Evolutionary conservation across 2,113 vertebrate genomes (phyloP).

Genomic region (Boulengeromyrus knoepffleri): DNA sequence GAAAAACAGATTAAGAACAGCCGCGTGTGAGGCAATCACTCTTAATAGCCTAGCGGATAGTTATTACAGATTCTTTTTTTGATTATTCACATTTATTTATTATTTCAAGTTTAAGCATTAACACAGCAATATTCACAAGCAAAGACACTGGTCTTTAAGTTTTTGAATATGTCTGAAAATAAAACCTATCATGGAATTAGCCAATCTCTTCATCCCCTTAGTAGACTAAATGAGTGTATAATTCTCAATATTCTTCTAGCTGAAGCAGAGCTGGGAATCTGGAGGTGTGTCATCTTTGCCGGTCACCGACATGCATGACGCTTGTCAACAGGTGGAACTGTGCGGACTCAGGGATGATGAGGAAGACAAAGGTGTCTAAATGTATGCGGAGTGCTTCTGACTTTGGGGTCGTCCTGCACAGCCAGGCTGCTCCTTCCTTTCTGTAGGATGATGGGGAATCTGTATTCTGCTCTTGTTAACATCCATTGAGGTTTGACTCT

Average conservation of each 20-base stretch:
- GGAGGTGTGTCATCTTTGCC: neutral
- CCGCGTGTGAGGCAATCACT: neutral
- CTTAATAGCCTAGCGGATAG: neutral
- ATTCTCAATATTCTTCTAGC: neutral
- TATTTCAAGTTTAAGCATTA: neutral
- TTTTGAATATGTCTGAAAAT: neutral
- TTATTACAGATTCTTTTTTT: neutral
- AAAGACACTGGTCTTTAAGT: neutral
- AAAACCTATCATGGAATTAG: neutral
- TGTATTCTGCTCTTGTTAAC: neutral
- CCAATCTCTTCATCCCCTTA: neutral
- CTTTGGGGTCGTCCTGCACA: neutral
- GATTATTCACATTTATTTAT: neutral
- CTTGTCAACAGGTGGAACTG: neutral
- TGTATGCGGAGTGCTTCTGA: neutral
- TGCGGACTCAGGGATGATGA: neutral
- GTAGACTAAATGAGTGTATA: neutral
- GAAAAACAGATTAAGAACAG: neutral
- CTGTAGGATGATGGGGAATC: neutral
- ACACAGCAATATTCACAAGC: neutral
- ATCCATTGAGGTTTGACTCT: neutral
- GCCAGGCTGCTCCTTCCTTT: neutral
- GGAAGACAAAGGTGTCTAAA: neutral
- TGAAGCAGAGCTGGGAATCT: neutral
- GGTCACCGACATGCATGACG: neutral